These are phyloP conservation scores for Hypotaenidia philippensis DNA, from an alignment of 2,797 vertebrate genomes.

Conservation along the genomic window DNA sequence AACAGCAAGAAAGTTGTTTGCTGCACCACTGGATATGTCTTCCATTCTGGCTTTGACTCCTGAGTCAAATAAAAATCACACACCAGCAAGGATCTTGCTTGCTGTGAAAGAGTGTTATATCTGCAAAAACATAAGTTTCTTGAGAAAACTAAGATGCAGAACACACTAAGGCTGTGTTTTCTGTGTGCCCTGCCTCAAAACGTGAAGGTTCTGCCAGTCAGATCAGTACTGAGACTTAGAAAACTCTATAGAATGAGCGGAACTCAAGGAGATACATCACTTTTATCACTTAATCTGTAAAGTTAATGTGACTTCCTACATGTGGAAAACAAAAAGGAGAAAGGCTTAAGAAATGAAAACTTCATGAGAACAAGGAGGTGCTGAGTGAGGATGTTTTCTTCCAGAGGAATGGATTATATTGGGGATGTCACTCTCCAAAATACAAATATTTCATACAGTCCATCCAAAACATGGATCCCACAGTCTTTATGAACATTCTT, in stretches of 20 bases:
- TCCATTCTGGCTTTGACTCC: not conserved
- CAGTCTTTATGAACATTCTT: not conserved
- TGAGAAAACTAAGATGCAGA: not conserved
- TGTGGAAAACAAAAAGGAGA: not conserved
- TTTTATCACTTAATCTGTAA: not conserved
- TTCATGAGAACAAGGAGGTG: not conserved
- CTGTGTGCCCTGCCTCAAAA: not conserved
- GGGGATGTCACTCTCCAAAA: not conserved
- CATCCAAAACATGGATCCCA: not conserved
- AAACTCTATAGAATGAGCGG: not conserved
- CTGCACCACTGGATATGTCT: not conserved
- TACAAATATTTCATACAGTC: not conserved
- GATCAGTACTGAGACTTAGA: not conserved
- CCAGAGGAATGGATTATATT: not conserved
- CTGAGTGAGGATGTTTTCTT: not conserved
- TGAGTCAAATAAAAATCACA: not conserved
- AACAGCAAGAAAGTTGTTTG: not conserved
- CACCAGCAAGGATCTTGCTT: not conserved
- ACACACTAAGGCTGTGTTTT: not conserved
- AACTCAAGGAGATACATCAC: not conserved
- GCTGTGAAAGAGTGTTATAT: not conserved
- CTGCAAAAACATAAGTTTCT: not conserved
- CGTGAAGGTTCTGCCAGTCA: not conserved
- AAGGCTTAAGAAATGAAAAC: not conserved
- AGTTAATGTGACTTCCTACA: fast-evolving